phyloP scores from a whole-genome alignment of 2,888 invertebrate species.

The Diarsia mendica region DNA sequence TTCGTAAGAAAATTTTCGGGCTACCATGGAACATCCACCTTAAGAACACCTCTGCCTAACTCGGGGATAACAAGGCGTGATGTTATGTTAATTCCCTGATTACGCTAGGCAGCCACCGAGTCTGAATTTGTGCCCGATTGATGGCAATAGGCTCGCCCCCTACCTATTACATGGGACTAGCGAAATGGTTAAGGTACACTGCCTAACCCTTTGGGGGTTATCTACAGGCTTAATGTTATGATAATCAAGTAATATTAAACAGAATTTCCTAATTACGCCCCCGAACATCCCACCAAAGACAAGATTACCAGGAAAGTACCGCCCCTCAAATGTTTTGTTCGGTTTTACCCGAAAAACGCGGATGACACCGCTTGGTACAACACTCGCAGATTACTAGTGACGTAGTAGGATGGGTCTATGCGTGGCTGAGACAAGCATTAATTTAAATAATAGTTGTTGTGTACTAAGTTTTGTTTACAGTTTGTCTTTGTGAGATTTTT shows the following conservation, averaged over 20 bases:
- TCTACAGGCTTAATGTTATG: too few species aligned
- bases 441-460: background rate
- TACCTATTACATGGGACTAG: too few species aligned
- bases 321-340: slow-evolving; percentile 38
- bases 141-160: too few species aligned
- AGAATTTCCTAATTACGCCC: slow-evolving; percentile 29
- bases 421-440: slow-evolving; percentile 51
- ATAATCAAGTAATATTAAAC: background rate
- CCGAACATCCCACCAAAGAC: background rate
- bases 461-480: background rate
- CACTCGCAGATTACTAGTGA: slow-evolving; percentile 59
- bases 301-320: slow-evolving; percentile 37
- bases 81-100: too few species aligned
- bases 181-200: too few species aligned
- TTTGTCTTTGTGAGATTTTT: background rate
- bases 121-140: too few species aligned
- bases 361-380: slow-evolving; percentile 80
- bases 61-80: too few species aligned
- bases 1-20: too few species aligned
- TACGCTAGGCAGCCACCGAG: too few species aligned
- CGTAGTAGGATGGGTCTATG: slow-evolving; percentile 56
- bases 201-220: too few species aligned
- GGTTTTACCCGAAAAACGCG: slow-evolving; percentile 69
- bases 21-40: too few species aligned
- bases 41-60: too few species aligned